A percentile compares a stretch with the other conserved stretches of the same genome.
Evolutionary conservation across 2,797 vertebrate species (phyloP).

Genomic region (Myotis planiceps): DNA sequence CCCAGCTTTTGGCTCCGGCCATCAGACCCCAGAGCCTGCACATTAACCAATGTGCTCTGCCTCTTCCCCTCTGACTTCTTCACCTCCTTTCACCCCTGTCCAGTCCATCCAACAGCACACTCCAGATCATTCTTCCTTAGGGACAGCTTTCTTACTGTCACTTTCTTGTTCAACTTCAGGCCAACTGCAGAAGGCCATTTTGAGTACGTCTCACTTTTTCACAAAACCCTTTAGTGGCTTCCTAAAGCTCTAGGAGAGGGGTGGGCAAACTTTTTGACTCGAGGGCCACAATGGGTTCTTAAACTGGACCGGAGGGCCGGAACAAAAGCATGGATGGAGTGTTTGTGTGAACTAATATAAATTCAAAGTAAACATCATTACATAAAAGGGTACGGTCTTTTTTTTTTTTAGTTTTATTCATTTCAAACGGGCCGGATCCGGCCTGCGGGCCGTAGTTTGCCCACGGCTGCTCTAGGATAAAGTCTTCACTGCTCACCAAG

Average conservation of each 20-base stretch:
- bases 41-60: background rate
- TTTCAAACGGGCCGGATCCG: no score
- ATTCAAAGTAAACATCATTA: no score
- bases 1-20: background rate
- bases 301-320: no score
- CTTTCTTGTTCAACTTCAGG: background rate
- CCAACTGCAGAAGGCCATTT: background rate
- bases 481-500: background rate
- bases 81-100: background rate
- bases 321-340: no score
- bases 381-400: no score
- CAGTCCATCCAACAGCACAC: background rate
- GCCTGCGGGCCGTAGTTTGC: no score
- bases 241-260: background rate
- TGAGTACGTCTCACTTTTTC: background rate
- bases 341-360: no score
- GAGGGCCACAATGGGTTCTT: no score
- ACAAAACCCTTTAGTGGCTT: background rate
- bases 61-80: background rate
- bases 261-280: no score
- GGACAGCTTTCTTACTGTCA: background rate
- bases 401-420: no score
- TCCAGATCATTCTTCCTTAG: background rate
- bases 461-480: background rate
- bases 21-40: background rate